Evolutionary conservation across 2,797 vertebrate genomes (phyloP), one percentile per base, ranked within the genome.

Genomic region (Cercopithecus neglectus): DNA sequence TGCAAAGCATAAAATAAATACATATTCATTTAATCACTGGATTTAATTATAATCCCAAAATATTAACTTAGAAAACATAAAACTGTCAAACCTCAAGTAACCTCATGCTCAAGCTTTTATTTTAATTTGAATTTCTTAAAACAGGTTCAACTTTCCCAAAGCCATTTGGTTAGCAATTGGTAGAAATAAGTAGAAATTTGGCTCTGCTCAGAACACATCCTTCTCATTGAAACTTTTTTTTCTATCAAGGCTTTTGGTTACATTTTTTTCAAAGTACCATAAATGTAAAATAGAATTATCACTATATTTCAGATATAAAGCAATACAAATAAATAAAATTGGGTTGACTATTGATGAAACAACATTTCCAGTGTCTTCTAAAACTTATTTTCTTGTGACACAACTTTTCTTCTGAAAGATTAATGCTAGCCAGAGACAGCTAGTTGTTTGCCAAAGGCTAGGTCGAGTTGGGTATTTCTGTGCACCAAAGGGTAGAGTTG

Each of bases 91-190:
- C 10, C 24, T 80, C 12, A 46, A 75, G 10, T 80, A 80, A 87
- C 16, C 17, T 78, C n/a, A 55, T 33, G 46, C 83, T 86, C 14
- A 96, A 81, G 19, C 0, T 8, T 90, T 74, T 70, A 53, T 67
- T 96, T 93, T 79, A 39, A 79, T 67, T 78, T 89, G 46, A 22
- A 61, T 94, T 72, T 76, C n/a, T 85, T 90, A 90, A 75, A 76
- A 79, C 33, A 72, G 21, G 8, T 72, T 16, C 12, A 70, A 5
- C 4, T 48, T 94, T 87, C 78, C 41, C 48, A n/a, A 16, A 22
- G 12, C 33, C 24, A 78, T 5, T 75, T 55, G 22, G 1, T 72
- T 80, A 94, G 16, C 26, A 90, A 67, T 33, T 89, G 48, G 57
- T 46, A 95, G 57, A 76, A 95, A 55, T 76, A 72, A 92, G 81